A percentile compares a stretch with the other conserved stretches of the same genome.
phyloP scores from a whole-genome alignment of 2,113 vertebrate species.

The Penelope pileata region DNA sequence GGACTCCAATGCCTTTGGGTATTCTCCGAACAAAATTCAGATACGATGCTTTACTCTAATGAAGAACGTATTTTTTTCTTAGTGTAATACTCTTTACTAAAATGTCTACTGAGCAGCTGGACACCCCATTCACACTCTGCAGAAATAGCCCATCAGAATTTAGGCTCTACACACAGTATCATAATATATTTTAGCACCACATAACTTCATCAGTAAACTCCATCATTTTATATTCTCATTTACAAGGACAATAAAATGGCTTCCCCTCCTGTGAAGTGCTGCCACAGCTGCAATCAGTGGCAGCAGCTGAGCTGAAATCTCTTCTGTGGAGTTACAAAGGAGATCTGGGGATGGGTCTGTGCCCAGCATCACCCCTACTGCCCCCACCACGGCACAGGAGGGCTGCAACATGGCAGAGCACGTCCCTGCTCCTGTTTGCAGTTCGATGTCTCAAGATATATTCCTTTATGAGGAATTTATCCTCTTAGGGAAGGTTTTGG shows the following conservation, averaged over 20 bases:
- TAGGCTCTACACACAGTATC: background rate
- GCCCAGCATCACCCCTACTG: background rate
- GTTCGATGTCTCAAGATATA: background rate
- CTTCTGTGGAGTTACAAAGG: rapidly evolving
- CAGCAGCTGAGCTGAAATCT: background rate
- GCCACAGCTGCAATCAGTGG: background rate
- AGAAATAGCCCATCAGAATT: background rate
- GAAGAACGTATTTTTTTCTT: background rate
- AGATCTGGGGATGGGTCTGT: rapidly evolving
- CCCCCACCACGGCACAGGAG: rapidly evolving
- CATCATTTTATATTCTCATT: background rate
- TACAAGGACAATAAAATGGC: background rate
- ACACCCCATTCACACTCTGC: background rate
- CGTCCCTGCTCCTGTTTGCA: background rate
- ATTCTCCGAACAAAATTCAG: background rate
- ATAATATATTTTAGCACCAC: background rate
- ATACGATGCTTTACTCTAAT: background rate
- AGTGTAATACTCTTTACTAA: background rate
- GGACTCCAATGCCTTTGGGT: background rate
- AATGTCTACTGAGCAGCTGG: background rate
- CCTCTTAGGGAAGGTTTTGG: background rate
- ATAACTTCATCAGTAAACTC: background rate
- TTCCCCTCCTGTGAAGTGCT: background rate
- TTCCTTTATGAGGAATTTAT: background rate
- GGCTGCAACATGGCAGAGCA: background rate